Base-by-base conservation (phyloP, 2,888 invertebrate species). In the Dynastes tityus region DNA sequence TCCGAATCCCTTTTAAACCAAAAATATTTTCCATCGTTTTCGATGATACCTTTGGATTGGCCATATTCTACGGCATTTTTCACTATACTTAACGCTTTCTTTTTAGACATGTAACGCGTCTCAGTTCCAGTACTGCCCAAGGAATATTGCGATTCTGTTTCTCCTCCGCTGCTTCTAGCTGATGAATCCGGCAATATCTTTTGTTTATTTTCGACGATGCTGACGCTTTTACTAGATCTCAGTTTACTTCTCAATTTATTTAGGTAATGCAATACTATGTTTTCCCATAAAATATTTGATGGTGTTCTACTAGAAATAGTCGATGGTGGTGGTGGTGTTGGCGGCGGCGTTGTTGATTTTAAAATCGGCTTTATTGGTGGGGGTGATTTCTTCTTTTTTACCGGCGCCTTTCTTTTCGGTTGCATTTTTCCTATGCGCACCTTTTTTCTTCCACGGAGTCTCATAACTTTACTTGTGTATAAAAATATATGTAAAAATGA, bases 241-340 rank as follows among this genome's bases (percentile, higher is more conserved):
- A 58, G 6, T 58, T 16, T 13, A 63, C 11, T 67, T 67, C 78
- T 80, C n/a, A 82, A 67, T 58, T 82, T 81, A 2, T 80, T 78
- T 51, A 83, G 70, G 73, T 83, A 83, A 78, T 83, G 81, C 22
- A 82, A 63, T 2, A 82, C 83, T 40, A 82, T 80, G 78, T 83
- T 82, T 74, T 83, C 82, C 82, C 82, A 82, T 9, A 79, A 67
- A 22, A 51, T 76, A 22, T 27, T 77, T 11, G 73, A 11, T 32
- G 68, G 16, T 27, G 11, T 8, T 53, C 27, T 53, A 13, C 2
- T 53, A 53, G 53, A n/a, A 53, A 53, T 2, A 16, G 8, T 22
- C n/a, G 55, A 22, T n/a, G 55, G n/a, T 58, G 55, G 2, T 8
- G 55, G 55, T 58, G 55, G 16, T n/a, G 55, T 55, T 22, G 22